These are phyloP conservation scores for Crypturellus undulatus DNA, from an alignment of 2,113 vertebrate genomes.

Conservation along the genomic window DNA sequence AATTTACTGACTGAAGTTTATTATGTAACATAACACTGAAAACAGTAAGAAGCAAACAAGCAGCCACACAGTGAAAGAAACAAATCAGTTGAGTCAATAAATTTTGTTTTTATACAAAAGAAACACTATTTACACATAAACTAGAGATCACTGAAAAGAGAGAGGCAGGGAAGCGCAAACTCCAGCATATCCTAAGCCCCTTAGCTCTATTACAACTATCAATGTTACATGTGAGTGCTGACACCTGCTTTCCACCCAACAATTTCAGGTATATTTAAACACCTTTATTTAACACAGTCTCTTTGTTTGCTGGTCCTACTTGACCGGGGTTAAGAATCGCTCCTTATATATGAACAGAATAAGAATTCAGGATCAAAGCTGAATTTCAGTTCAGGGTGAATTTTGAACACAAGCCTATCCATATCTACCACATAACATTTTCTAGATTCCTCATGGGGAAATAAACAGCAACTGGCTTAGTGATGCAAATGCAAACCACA, in stretches of 20 bases:
- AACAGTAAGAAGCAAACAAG: background rate
- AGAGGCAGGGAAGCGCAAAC: background rate
- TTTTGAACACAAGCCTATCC: background rate
- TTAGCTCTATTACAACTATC: background rate
- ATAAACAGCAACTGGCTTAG: background rate
- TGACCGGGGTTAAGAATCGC: background rate
- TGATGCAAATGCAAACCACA: background rate
- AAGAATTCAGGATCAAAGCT: background rate
- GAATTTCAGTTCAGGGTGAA: background rate
- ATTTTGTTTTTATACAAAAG: background rate
- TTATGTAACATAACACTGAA: background rate
- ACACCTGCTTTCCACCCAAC: background rate
- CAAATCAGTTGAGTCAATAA: background rate
- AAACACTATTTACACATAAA: background rate
- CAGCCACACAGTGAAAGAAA: background rate
- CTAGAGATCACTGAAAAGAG: background rate
- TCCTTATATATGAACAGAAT: background rate
- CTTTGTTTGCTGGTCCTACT: background rate
- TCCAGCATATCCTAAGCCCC: accelerated
- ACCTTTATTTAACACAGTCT: background rate
- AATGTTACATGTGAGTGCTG: background rate
- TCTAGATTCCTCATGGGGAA: background rate
- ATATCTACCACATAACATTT: background rate
- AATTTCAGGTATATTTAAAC: background rate
- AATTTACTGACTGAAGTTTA: background rate